These are phyloP conservation scores for Drosophila watanabei DNA, from an alignment of 1,140 invertebrate species.

Conservation along the genomic window DNA sequence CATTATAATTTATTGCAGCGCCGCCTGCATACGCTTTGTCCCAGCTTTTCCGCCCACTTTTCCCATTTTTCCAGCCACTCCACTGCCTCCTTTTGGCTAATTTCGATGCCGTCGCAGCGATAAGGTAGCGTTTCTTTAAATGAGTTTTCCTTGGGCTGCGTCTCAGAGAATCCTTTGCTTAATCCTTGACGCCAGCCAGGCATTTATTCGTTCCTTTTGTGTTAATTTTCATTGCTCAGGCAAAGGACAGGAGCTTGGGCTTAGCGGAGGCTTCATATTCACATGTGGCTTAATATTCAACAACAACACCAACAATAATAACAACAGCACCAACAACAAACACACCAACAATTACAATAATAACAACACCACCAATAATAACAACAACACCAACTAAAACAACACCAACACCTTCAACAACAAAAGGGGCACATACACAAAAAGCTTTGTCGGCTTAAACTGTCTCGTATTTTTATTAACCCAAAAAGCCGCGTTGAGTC, in stretches of 20 bases:
- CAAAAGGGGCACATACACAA: neutral
- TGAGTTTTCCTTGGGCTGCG: conserved; percentile 48
- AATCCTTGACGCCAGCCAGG: conserved; percentile 55
- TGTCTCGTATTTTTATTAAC: conserved; percentile 72
- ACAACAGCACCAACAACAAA: no score
- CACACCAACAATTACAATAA: neutral
- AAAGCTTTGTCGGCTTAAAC: conserved; percentile 46
- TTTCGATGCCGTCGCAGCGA: conserved; percentile 63
- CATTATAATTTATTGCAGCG: conserved; percentile 78
- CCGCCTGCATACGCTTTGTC: conserved; percentile 61
- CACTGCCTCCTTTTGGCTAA: conserved; percentile 55
- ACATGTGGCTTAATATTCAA: conserved; percentile 30
- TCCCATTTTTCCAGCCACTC: conserved; percentile 10
- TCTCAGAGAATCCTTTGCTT: conserved; percentile 51
- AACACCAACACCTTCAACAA: conserved; percentile 9
- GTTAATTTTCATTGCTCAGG: conserved; percentile 46
- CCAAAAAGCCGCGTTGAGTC: conserved; percentile 13
- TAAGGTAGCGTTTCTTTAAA: conserved; percentile 61
- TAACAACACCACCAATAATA: conserved; percentile 16
- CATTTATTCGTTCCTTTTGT: conserved; percentile 56
- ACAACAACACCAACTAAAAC: no score
- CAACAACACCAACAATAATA: conserved; percentile 18
- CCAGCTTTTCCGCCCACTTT: neutral
- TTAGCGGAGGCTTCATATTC: conserved; percentile 21
- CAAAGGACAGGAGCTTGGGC: neutral